These are phyloP conservation scores for Hanleya hanleyi DNA, from an alignment of 2,888 invertebrate genomes.

Conservation along the genomic window DNA sequence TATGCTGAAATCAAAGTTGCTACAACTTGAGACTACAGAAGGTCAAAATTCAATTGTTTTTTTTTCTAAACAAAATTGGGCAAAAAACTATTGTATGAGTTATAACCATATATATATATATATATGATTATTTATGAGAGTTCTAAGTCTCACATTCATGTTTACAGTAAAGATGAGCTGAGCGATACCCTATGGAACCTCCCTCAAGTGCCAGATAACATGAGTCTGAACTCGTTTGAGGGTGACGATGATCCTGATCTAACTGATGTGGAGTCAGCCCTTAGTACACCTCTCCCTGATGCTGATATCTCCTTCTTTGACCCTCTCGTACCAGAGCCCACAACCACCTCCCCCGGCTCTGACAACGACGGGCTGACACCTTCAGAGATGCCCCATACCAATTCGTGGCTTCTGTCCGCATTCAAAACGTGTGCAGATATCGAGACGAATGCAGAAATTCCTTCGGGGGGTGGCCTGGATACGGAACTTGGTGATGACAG, in stretches of 20 bases:
- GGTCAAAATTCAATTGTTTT: too few species aligned
- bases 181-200: constrained; percentile 67
- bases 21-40: too few species aligned
- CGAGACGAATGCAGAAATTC: not conserved
- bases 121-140: too few species aligned
- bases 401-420: not conserved
- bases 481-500: too few species aligned
- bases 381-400: constrained; percentile 2
- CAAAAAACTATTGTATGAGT: too few species aligned
- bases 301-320: constrained; percentile 70
- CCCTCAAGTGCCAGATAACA: constrained; percentile 69
- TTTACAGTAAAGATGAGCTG: not conserved
- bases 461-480: not conserved
- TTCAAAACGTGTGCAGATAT: not conserved
- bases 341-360: constrained; percentile 8
- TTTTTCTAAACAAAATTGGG: too few species aligned
- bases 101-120: too few species aligned
- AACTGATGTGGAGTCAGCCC: constrained; percentile 62
- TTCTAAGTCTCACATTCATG: too few species aligned
- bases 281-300: constrained; percentile 63
- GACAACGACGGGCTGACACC: too few species aligned
- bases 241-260: constrained; percentile 62
- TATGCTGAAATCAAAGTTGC: too few species aligned
- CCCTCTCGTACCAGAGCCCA: constrained; percentile 48
- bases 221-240: constrained; percentile 69